Conservation (phyloP, 2,113 vertebrate genomes). For the Damaliscus lunatus region DNA sequence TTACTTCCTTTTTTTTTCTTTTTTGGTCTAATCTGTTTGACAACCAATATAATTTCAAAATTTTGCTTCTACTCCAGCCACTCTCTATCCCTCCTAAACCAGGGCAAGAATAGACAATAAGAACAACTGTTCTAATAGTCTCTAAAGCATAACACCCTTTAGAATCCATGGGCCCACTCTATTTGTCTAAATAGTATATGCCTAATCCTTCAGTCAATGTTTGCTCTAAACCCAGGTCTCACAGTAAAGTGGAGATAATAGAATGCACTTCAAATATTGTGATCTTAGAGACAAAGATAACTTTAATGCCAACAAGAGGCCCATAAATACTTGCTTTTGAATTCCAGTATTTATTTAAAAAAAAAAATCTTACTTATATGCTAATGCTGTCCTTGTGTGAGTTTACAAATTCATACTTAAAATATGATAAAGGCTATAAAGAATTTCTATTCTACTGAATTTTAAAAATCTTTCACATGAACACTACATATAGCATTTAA, state of each 20-base stretch:
- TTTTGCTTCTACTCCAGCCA: neutral
- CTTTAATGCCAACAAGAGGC: neutral
- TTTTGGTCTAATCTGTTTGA: slow-evolving; percentile 1
- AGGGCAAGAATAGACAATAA: neutral
- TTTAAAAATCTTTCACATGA: slow-evolving; percentile 5
- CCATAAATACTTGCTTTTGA: neutral
- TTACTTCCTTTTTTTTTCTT: neutral
- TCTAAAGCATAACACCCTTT: neutral
- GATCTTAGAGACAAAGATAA: neutral
- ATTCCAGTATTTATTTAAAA: neutral
- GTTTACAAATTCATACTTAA: neutral
- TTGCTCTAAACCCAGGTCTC: neutral
- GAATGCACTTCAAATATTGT: neutral
- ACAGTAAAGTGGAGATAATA: neutral
- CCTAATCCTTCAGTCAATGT: neutral
- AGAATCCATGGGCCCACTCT: neutral
- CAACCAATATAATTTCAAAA: neutral
- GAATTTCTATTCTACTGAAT: neutral
- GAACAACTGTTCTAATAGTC: neutral
- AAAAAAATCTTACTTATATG: neutral
- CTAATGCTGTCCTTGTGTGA: neutral
- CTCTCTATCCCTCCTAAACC: neutral
- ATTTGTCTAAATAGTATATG: neutral
- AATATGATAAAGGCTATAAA: neutral
- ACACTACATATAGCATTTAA: neutral